Conservation (phyloP, 2,113 vertebrate genomes). For the Brienomyrus brachyistius region DNA sequence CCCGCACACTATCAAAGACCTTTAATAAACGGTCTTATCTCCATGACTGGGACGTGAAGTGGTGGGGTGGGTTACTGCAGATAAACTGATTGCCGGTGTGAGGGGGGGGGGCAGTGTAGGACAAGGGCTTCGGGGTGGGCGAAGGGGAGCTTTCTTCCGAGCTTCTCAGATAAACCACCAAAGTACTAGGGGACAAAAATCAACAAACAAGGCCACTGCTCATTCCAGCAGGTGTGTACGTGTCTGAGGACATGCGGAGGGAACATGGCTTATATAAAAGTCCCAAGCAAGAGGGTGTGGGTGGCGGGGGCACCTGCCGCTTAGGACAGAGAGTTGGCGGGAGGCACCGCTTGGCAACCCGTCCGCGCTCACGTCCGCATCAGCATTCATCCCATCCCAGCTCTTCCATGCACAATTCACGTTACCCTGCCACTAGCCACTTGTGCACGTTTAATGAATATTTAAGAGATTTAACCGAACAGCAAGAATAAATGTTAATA, state of each 20-base stretch:
- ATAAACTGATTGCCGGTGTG: no score
- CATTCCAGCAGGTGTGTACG: constrained; percentile 50
- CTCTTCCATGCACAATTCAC: background rate
- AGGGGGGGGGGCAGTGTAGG: constrained; percentile 6
- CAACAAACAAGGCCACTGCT: constrained; percentile 45
- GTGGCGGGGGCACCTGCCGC: background rate
- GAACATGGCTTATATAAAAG: background rate
- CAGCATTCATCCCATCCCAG: background rate
- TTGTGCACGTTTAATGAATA: background rate
- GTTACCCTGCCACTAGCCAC: background rate
- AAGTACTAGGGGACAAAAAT: constrained; percentile 42
- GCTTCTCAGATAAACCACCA: constrained; percentile 60
- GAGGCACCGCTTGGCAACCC: background rate
- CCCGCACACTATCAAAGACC: constrained; percentile 23
- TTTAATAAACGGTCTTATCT: constrained; percentile 40
- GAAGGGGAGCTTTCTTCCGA: constrained; percentile 44
- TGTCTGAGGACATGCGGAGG: constrained; percentile 49
- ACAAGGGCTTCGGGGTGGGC: constrained; percentile 39
- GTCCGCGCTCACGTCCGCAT: background rate
- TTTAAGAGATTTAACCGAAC: background rate
- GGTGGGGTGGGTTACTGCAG: constrained; percentile 52
- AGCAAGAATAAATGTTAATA: background rate
- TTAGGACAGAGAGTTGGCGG: background rate
- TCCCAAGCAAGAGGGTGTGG: background rate
- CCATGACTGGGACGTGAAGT: constrained; percentile 43